Percentiles rank a stretch among this genome's conserved stretches.
These are phyloP conservation scores for Muscicapa striata DNA, from an alignment of 2,797 vertebrate species.

Conservation along the genomic window DNA sequence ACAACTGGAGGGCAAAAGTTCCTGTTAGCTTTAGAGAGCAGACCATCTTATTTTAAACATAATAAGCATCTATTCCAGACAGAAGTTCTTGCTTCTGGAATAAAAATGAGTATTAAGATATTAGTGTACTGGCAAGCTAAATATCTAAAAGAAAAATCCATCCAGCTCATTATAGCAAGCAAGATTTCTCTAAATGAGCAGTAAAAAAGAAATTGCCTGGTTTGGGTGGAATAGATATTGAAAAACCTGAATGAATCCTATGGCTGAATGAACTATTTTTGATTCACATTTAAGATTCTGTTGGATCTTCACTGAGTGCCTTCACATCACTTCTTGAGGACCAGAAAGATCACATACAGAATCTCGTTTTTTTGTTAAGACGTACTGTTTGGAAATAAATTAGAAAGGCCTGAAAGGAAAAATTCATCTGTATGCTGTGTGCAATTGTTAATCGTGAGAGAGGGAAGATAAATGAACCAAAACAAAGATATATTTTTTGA, in stretches of 20 bases:
- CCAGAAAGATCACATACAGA: background rate
- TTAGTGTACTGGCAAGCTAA: background rate
- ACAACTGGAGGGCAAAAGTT: slow-evolving; percentile 9
- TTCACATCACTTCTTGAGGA: background rate
- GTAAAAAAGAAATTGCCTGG: background rate
- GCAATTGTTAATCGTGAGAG: background rate
- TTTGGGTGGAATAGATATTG: background rate
- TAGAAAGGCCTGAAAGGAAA: slow-evolving; percentile 18
- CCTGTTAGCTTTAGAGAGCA: background rate
- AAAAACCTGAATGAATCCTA: background rate
- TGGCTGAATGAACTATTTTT: background rate
- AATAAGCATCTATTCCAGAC: background rate
- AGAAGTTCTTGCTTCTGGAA: background rate
- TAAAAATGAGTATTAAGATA: background rate
- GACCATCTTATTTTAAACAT: background rate
- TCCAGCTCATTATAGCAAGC: background rate
- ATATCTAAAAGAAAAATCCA: slow-evolving; percentile 12
- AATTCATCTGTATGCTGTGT: slow-evolving; percentile 4
- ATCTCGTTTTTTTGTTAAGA: background rate
- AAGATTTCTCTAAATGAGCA: background rate
- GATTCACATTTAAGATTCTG: slow-evolving; percentile 28
- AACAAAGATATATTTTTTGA: slow-evolving; percentile 59
- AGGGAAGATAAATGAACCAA: slow-evolving; percentile 50
- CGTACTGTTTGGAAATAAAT: slow-evolving; percentile 23
- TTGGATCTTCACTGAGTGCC: background rate